phyloP scores from a whole-genome alignment of 2,113 vertebrate species.

The Etheostoma spectabile region DNA sequence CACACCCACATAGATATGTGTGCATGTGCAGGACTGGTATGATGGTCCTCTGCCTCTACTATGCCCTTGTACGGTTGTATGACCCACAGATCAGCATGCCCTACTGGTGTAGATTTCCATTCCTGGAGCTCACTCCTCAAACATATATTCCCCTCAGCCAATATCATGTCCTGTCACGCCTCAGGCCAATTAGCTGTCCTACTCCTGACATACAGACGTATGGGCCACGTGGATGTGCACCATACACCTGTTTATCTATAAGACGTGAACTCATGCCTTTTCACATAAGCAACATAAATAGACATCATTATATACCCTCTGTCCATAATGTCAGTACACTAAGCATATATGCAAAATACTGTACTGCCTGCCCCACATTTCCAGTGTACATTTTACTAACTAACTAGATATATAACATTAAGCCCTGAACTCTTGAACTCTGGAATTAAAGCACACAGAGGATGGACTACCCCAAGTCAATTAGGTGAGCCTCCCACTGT shows the following conservation, averaged over 20 bases:
- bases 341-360: conserved; percentile 13
- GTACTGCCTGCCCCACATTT: conserved; percentile 68
- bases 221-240: conserved; percentile 32
- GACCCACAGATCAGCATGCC: conserved; percentile 73
- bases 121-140: conserved; percentile 65
- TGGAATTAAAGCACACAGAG: conserved; percentile 37
- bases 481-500: not conserved
- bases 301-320: conserved; percentile 22
- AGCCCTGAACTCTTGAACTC: conserved; percentile 72
- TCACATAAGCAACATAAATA: conserved; percentile 45
- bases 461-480: conserved; percentile 4
- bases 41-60: conserved; percentile 65
- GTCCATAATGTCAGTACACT: conserved; percentile 28
- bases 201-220: conserved; percentile 29
- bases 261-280: conserved; percentile 45
- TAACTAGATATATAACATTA: conserved; percentile 78
- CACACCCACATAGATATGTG: conserved; percentile 63
- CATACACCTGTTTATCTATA: conserved; percentile 50
- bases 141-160: conserved; percentile 59
- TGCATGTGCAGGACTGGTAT: conserved; percentile 57
- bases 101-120: conserved; percentile 69
- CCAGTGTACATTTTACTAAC: conserved; percentile 72
- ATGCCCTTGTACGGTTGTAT: conserved; percentile 81
- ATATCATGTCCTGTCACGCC: conserved; percentile 45
- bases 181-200: conserved; percentile 13